Base-by-base conservation (phyloP, 2,113 vertebrate genomes). In the Urocynchramus pylzowi region DNA sequence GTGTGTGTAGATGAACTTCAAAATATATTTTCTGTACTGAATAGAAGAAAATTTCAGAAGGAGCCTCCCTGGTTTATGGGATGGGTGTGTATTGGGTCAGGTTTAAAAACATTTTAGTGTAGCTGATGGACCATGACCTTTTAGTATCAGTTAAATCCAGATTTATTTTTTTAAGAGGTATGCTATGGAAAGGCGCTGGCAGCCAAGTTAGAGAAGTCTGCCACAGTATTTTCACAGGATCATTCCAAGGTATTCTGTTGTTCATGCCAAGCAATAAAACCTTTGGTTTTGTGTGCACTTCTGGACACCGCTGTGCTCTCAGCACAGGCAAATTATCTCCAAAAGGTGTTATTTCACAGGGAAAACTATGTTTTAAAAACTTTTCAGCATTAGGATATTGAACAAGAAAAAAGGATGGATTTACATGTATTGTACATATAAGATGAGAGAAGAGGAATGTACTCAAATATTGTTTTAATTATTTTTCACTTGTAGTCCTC, bases 401-500 rank as follows among this genome's bases (percentile, higher is more conserved):
- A 89, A 54, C 14, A 47, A 57, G 10, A 39, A 41, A 63, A 63
- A 20, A 24, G 10, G 20, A 59, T 0, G 5, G 47, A 77, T 87
- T 96, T 92, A 80, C 87, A 83, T 56, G 59, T 68, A 39, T 67
- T 56, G 47, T 54, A 91, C 42, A 23, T 73, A 33, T 23, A 96
- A 82, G 88, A 96, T n/a, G 42, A 92, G 65, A 83, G 69, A 94
- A 60, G 52, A 90, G 77, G 85, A 89, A 41, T 93, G 93, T 79
- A 83, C 81, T 95, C 56, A 89, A 81, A 80, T 78, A 79, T 9
- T 96, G 93, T 76, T 96, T 81, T 87, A 93, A 77, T 94, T 95
- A 88, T 97, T 93, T 94, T 96, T 77, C 64, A 82, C 78, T 90
- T 94, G 68, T 77, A 96, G 93, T 84, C 90, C 90, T 92, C 96